Evolutionary conservation across 2,113 vertebrate species (phyloP).

Genomic region (Natator depressus): DNA sequence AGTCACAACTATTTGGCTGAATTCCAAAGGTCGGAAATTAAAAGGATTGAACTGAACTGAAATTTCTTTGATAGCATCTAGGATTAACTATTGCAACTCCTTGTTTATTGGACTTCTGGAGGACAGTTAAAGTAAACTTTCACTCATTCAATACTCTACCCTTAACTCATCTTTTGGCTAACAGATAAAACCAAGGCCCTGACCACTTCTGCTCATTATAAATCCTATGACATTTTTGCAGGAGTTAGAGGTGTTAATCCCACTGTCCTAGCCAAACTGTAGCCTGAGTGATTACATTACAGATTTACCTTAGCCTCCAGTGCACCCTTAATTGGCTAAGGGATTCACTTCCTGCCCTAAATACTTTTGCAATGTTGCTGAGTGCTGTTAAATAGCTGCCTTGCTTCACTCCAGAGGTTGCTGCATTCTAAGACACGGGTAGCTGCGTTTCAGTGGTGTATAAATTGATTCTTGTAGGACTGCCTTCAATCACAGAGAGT

Average conservation of each 20-base stretch:
- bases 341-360: not conserved
- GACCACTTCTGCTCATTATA: not conserved
- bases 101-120: not conserved
- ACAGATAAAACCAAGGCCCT: not conserved
- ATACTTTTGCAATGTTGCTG: not conserved
- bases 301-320: not conserved
- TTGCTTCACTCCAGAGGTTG: not conserved
- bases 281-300: not conserved
- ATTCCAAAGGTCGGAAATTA: conserved; percentile 12
- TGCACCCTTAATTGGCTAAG: not conserved
- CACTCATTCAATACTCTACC: not conserved
- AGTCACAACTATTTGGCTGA: conserved; percentile 36
- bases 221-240: not conserved
- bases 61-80: conserved; percentile 10
- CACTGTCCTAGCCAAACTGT: not conserved
- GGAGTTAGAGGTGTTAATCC: conserved; percentile 31
- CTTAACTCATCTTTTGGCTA: conserved; percentile 11
- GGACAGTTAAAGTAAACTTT: not conserved
- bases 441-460: not conserved
- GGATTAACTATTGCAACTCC: not conserved
- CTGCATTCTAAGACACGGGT: accelerated
- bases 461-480: not conserved
- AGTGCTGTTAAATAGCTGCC: not conserved
- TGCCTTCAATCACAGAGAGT: not conserved
- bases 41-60: conserved; percentile 5